A percentile compares a stretch with the other conserved stretches of the same genome.
phyloP scores from a whole-genome alignment of 2,797 vertebrate species.

The Danio choprae region DNA sequence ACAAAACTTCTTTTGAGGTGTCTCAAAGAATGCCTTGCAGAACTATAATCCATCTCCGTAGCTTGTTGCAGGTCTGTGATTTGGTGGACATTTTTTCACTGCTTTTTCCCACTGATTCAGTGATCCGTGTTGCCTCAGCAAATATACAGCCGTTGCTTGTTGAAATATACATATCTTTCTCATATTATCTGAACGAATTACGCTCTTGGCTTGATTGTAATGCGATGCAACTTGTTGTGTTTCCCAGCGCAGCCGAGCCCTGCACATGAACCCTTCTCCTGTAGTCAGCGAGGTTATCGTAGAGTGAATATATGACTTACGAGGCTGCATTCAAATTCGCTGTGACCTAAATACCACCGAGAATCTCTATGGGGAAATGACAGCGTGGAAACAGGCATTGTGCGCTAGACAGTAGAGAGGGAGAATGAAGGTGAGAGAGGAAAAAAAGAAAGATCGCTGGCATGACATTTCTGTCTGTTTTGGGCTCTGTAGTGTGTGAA shows the following conservation, averaged over 20 bases:
- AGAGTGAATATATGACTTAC: slow-evolving; percentile 30
- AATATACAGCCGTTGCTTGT: not conserved
- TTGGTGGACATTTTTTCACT: not conserved
- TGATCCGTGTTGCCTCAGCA: not conserved
- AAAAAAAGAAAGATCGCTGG: slow-evolving; percentile 16
- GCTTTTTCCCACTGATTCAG: not conserved
- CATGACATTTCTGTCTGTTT: slow-evolving; percentile 54
- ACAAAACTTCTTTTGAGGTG: not conserved
- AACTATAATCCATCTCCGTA: not conserved
- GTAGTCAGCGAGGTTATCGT: slow-evolving; percentile 30
- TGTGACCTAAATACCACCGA: slow-evolving; percentile 43
- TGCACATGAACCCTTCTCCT: slow-evolving; percentile 25
- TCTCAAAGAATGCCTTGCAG: not conserved
- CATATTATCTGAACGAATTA: not conserved
- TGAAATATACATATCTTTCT: slow-evolving; percentile 4
- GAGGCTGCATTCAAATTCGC: slow-evolving; percentile 44
- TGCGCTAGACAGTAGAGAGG: slow-evolving; percentile 26
- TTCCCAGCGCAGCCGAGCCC: slow-evolving; percentile 23
- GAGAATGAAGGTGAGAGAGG: slow-evolving; percentile 32
- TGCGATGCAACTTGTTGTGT: slow-evolving; percentile 35
- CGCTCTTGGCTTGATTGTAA: slow-evolving; percentile 26
- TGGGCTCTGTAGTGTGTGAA: slow-evolving; percentile 36
- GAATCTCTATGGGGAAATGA: slow-evolving; percentile 35
- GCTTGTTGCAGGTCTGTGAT: slow-evolving; percentile 4
- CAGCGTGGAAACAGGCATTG: slow-evolving; percentile 28